These are phyloP conservation scores for Nomia melanderi DNA, from an alignment of 1,140 invertebrate genomes.

Conservation along the genomic window DNA sequence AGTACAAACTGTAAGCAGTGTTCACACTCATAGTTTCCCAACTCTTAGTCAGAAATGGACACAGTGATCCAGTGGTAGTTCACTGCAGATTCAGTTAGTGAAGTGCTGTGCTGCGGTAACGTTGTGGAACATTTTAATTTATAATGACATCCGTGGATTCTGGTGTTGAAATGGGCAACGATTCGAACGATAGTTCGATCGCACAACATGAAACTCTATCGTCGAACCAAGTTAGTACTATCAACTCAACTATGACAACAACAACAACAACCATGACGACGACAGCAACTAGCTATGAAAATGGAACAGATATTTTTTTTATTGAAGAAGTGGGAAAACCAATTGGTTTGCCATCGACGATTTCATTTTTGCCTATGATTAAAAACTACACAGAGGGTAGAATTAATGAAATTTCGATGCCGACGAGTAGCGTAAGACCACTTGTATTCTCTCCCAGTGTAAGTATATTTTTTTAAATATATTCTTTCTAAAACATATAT, in stretches of 20 bases:
- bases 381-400: background rate
- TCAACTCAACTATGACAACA: background rate
- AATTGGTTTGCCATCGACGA: background rate
- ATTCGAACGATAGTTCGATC: conserved; percentile 83
- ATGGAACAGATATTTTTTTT: too few species aligned
- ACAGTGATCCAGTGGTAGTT: background rate
- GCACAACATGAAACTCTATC: conserved; percentile 28
- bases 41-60: too few species aligned
- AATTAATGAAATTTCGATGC: background rate
- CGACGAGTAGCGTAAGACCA: background rate
- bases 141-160: conserved; percentile 82
- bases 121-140: conserved; percentile 3
- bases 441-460: background rate
- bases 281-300: background rate
- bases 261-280: background rate
- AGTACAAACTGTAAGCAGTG: too few species aligned
- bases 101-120: background rate
- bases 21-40: too few species aligned
- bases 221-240: conserved; percentile 8
- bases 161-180: conserved; percentile 85
- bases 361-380: background rate
- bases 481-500: background rate
- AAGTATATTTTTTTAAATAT: background rate
- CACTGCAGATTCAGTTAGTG: background rate
- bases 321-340: background rate